Conservation (phyloP, 2,113 vertebrate species). For the zebrafish (Danio rerio) region GRCz12tu NC_133188.1:7918501-7919000, state of each 20-base stretch:
- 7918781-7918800: constrained; percentile 59
- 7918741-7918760: not conserved
- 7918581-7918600: not conserved
- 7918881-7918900: constrained; percentile 74
- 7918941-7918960: constrained; percentile 91
- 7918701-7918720: not conserved
- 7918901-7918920: constrained; percentile 75
- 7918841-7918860: constrained; percentile 64
- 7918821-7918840: constrained; percentile 65
- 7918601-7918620: not conserved
- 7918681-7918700: not conserved
- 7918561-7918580: too few relatives aligned
- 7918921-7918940: constrained; percentile 78
- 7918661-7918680: not conserved
- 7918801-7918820: constrained; percentile 67
- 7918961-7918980: constrained; percentile 96
- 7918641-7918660: not conserved
- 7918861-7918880: constrained; percentile 68
- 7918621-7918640: not conserved
- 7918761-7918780: not conserved
- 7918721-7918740: not conserved
- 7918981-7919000: constrained; percentile 98
- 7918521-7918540: not conserved
- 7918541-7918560: not conserved
- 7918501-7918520: not conserved